Evolutionary conservation across 2,888 invertebrate genomes (phyloP).

Genomic region (Punctoribates punctum): DNA sequence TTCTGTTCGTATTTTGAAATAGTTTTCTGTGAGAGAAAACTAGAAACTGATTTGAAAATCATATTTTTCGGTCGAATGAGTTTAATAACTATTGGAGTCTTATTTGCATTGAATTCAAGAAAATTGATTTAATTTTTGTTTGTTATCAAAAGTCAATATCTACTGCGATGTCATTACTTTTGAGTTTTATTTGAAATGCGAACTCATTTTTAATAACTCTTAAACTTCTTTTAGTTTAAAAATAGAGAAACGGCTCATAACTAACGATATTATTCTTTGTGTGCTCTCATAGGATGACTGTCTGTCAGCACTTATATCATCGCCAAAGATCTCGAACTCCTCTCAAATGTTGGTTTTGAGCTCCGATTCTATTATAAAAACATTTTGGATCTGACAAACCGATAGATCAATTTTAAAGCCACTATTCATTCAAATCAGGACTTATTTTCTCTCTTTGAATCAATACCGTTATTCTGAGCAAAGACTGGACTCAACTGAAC

Average conservation of each 20-base stretch:
- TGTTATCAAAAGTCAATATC: not conserved
- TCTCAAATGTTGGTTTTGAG: conserved; percentile 12
- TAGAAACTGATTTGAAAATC: not conserved
- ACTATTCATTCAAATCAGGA: not conserved
- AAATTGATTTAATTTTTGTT: not conserved
- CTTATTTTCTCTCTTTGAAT: not conserved
- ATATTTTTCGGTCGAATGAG: conserved; percentile 9
- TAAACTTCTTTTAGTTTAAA: not conserved
- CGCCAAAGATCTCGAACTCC: not conserved
- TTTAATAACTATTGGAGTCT: not conserved
- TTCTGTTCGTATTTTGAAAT: not conserved
- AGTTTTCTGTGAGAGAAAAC: not conserved
- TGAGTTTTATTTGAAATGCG: not conserved
- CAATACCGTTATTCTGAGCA: not conserved
- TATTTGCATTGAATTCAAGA: not conserved
- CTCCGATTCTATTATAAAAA: conserved; percentile 12
- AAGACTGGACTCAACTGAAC: not conserved
- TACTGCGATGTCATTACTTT: not conserved
- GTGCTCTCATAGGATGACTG: conserved; percentile 7
- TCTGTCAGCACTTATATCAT: conserved; percentile 8
- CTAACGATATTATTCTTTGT: not conserved
- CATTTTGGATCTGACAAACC: conserved; percentile 2
- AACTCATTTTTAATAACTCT: not conserved
- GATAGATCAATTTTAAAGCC: conserved; percentile 9
- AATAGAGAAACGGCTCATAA: not conserved